Evolutionary conservation across 2,888 invertebrate genomes (phyloP).

Genomic region (Chrysolina oricalcia): DNA sequence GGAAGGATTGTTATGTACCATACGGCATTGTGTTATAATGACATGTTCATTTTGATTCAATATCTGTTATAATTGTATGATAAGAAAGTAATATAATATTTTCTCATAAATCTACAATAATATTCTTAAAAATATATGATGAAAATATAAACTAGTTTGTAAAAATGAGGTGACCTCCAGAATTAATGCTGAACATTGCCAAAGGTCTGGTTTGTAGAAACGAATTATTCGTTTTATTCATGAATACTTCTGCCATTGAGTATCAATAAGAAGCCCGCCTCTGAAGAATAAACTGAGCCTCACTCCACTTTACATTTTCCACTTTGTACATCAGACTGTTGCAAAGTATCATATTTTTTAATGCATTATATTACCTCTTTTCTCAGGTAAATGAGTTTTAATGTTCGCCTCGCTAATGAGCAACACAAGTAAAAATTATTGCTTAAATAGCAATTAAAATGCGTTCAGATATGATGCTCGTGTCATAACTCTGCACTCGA

Average conservation of each 20-base stretch:
- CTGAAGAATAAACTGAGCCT: slow-evolving; percentile 44
- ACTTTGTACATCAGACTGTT: slow-evolving; percentile 58
- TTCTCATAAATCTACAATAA: too few relatives aligned
- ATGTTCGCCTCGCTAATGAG: slow-evolving; percentile 60
- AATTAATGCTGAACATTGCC: too few relatives aligned
- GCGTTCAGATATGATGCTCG: slow-evolving; percentile 49
- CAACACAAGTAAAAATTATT: slow-evolving; percentile 60
- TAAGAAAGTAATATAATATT: too few relatives aligned
- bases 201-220: too few relatives aligned
- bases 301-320: slow-evolving; percentile 50
- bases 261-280: slow-evolving; percentile 23
- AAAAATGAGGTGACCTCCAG: too few relatives aligned
- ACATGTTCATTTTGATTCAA: too few relatives aligned
- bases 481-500: slow-evolving; percentile 43
- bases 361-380: slow-evolving; percentile 59
- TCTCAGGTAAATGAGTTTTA: slow-evolving; percentile 63
- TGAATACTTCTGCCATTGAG: background rate
- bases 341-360: slow-evolving; percentile 60
- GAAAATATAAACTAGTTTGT: too few relatives aligned
- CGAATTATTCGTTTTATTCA: too few relatives aligned
- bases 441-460: slow-evolving; percentile 56
- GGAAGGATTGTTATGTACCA: too few relatives aligned
- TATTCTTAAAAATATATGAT: too few relatives aligned
- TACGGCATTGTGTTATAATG: too few relatives aligned
- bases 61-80: too few relatives aligned